Evolutionary conservation across 2,113 vertebrate genomes (phyloP).

Genomic region (Prunella fulvescens): DNA sequence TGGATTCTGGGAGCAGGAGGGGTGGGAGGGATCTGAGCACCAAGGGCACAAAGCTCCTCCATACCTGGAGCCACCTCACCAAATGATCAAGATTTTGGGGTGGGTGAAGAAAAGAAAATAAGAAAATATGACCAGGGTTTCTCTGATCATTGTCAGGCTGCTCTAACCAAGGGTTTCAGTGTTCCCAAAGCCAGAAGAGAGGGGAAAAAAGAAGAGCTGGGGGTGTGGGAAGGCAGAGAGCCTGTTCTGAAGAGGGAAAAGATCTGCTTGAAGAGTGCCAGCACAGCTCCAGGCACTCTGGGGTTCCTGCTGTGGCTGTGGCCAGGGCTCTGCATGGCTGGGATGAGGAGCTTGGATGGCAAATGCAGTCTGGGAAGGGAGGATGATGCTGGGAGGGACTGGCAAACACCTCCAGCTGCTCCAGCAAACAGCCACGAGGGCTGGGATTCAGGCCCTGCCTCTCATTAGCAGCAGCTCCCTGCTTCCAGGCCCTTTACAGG

Average conservation of each 20-base stretch:
- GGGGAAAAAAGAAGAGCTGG: neutral
- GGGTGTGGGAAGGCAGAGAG: neutral
- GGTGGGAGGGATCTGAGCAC: neutral
- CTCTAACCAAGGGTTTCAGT: neutral
- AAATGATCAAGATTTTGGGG: neutral
- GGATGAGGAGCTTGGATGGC: neutral
- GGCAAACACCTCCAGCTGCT: neutral
- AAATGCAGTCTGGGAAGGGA: accelerated
- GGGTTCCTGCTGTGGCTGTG: neutral
- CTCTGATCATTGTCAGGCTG: neutral
- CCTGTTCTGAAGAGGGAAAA: neutral
- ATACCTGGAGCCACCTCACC: neutral
- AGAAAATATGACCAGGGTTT: neutral
- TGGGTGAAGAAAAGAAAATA: neutral
- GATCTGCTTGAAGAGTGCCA: neutral
- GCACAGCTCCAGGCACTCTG: neutral
- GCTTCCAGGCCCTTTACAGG: constrained; percentile 44
- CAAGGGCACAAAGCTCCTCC: neutral
- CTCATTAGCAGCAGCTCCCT: constrained; percentile 20
- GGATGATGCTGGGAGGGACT: neutral
- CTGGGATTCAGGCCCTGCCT: neutral
- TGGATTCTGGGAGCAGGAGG: neutral
- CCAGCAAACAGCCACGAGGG: neutral
- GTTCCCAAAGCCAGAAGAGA: neutral
- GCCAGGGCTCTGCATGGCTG: neutral